A percentile compares a stretch with the other conserved stretches of the same genome.
Evolutionary conservation across 2,113 vertebrate genomes (phyloP).

Genomic region (Ia io): DNA sequence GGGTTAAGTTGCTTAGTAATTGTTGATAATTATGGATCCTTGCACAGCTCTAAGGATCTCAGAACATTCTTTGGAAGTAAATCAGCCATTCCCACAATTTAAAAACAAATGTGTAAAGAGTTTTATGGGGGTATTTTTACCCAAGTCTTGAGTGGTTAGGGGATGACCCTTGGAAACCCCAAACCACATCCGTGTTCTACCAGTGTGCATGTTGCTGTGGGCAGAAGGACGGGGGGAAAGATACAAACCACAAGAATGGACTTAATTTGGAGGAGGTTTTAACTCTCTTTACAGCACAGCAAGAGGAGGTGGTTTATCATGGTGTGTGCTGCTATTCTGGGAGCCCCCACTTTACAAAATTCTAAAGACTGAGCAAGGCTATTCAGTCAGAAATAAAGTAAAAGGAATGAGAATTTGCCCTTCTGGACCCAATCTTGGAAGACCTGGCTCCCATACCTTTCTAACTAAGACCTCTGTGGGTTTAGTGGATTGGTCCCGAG

Average conservation of each 20-base stretch:
- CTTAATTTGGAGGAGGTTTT: constrained; percentile 13
- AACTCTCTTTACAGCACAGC: background rate
- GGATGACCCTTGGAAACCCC: background rate
- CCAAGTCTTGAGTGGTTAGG: background rate
- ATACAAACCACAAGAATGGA: background rate
- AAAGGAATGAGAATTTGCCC: background rate
- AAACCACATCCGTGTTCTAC: background rate
- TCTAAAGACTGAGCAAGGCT: background rate
- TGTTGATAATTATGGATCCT: constrained; percentile 57
- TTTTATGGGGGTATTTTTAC: constrained; percentile 31
- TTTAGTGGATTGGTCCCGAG: background rate
- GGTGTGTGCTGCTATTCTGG: background rate
- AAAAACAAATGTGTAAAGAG: constrained; percentile 4
- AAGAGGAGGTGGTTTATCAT: fast-evolving
- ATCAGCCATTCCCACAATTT: constrained; percentile 20
- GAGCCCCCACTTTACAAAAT: background rate
- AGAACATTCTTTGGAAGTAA: constrained; percentile 43
- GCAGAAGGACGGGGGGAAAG: background rate
- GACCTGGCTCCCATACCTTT: background rate
- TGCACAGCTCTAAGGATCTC: constrained; percentile 35
- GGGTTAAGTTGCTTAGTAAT: constrained; percentile 40
- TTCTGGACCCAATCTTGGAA: background rate
- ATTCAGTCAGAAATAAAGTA: background rate
- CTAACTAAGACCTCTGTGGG: background rate
- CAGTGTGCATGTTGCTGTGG: background rate